Conservation (phyloP, 2,797 vertebrate species). For the Danio aesculapii region DNA sequence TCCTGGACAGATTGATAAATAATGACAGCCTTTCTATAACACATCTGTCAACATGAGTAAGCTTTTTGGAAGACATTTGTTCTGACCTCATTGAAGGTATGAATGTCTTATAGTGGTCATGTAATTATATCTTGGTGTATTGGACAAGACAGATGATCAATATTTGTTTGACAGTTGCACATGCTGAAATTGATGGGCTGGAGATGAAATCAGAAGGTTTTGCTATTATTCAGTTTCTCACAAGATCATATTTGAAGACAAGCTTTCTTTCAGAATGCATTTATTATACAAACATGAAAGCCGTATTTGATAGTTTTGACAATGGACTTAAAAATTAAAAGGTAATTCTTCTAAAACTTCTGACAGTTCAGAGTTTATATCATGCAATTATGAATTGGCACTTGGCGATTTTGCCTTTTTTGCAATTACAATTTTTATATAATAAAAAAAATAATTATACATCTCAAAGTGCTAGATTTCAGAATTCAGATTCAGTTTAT, state of each 20-base stretch:
- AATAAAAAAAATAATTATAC: no score
- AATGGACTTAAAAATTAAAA: no score
- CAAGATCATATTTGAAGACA: background rate
- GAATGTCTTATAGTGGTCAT: background rate
- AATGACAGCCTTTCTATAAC: conserved; percentile 18
- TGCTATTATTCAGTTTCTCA: conserved; percentile 30
- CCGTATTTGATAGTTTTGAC: no score
- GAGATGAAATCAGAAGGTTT: conserved; percentile 5
- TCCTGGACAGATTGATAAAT: conserved; percentile 2
- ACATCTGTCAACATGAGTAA: conserved; percentile 10
- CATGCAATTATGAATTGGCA: no score
- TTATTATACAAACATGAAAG: background rate
- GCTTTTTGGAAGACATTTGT: conserved; percentile 3
- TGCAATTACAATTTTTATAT: no score
- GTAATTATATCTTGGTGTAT: conserved; percentile 10
- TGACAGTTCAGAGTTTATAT: no score
- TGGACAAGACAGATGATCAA: conserved; percentile 2
- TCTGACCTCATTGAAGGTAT: conserved; percentile 18
- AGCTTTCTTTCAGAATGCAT: conserved; percentile 63
- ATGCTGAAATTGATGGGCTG: conserved; percentile 2
- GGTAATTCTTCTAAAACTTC: no score
- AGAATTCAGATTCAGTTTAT: no score
- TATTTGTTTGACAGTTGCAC: conserved; percentile 16
- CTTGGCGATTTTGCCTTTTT: no score
- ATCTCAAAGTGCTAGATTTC: no score